A percentile compares a stretch with the other conserved stretches of the same genome.
Conservation (phyloP, 2,797 vertebrate species). For the Manis crassicaudata region DNA sequence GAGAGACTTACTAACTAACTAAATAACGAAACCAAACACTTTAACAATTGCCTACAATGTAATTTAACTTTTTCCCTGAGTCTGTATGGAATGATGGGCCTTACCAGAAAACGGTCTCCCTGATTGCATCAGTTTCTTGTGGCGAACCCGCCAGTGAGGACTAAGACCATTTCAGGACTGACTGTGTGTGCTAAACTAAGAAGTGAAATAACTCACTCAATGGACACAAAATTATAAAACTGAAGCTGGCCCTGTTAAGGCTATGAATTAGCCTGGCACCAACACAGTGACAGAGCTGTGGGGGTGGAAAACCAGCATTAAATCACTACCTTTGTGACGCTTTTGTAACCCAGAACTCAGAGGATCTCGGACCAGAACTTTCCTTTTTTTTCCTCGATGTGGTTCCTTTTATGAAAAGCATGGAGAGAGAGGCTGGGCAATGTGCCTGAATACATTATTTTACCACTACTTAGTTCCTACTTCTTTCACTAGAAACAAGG, state of each 20-base stretch:
- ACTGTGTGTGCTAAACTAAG: not conserved
- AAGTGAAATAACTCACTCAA: not conserved
- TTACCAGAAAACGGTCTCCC: not conserved
- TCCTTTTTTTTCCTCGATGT: constrained; percentile 49
- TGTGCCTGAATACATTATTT: constrained; percentile 70
- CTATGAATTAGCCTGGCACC: not conserved
- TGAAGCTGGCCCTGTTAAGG: not conserved
- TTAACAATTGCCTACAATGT: not conserved
- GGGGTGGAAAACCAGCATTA: constrained; percentile 9
- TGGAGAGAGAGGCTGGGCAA: constrained; percentile 52
- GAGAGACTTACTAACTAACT: not conserved
- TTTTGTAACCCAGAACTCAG: constrained; percentile 42
- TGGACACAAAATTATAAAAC: constrained; percentile 16
- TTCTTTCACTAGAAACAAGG: constrained; percentile 60
- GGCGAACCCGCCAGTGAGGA: not conserved
- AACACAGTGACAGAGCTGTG: not conserved
- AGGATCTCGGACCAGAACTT: constrained; percentile 50
- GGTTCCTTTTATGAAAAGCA: constrained; percentile 67
- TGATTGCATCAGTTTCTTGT: not conserved
- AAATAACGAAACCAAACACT: not conserved
- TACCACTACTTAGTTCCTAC: constrained; percentile 40
- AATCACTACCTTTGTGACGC: constrained; percentile 59
- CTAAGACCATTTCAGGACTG: not conserved
- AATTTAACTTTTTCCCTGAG: not conserved
- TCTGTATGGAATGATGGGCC: not conserved